A percentile compares a stretch with the other conserved stretches of the same genome.
Evolutionary conservation across 2,888 invertebrate genomes (phyloP).

Genomic region (Dorcus hopei): DNA sequence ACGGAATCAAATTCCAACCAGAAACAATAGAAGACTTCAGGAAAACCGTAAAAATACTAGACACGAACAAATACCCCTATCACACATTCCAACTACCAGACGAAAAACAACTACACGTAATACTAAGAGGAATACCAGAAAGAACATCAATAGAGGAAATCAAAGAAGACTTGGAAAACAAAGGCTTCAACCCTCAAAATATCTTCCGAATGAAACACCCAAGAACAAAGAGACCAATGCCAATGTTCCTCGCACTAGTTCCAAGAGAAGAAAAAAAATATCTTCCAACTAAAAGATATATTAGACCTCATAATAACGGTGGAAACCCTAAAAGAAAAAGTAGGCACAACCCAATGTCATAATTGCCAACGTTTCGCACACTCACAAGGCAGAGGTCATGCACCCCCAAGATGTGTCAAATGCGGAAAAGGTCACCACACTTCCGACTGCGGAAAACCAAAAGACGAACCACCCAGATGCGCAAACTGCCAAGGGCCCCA

Average conservation of each 20-base stretch:
- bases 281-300: constrained; percentile 2
- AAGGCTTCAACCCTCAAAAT: too few relatives aligned
- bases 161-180: too few relatives aligned
- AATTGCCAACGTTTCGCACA: neutral
- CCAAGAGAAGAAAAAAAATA: neutral
- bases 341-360: neutral
- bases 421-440: neutral
- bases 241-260: neutral
- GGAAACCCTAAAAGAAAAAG: neutral
- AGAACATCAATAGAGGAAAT: too few relatives aligned
- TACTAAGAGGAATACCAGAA: too few relatives aligned
- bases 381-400: neutral
- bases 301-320: neutral
- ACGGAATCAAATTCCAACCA: too few relatives aligned
- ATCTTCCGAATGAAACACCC: too few relatives aligned
- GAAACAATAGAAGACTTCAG: too few relatives aligned
- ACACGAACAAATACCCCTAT: too few relatives aligned
- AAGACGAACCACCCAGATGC: neutral
- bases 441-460: neutral
- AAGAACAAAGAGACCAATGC: too few relatives aligned
- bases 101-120: too few relatives aligned
- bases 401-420: neutral
- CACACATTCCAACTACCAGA: too few relatives aligned
- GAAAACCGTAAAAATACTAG: too few relatives aligned
- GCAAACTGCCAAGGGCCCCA: neutral